These are phyloP conservation scores for Leptothorax acervorum DNA, from an alignment of 2,888 invertebrate species.

Conservation along the genomic window DNA sequence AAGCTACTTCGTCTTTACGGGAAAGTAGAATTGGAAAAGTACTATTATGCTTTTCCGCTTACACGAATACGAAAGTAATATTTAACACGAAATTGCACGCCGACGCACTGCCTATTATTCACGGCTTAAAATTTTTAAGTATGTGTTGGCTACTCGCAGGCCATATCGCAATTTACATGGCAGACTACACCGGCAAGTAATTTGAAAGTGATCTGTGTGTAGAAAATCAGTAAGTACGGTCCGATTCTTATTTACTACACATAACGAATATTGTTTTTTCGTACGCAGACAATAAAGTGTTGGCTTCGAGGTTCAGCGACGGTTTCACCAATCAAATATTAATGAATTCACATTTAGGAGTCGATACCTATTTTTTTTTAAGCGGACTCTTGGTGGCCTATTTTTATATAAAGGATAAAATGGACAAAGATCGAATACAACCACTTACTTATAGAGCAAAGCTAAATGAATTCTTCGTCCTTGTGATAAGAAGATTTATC, in stretches of 20 bases:
- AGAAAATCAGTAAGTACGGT: not conserved
- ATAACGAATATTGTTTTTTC: not conserved
- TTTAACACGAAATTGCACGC: constrained; percentile 82
- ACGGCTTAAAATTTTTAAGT: constrained; percentile 87
- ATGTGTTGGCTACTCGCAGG: constrained; percentile 88
- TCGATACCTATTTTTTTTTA: constrained; percentile 86
- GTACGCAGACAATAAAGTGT: constrained; percentile 82
- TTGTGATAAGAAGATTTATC: constrained; percentile 83
- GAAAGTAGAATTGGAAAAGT: constrained; percentile 75
- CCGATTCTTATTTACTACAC: not conserved
- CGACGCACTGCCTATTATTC: constrained; percentile 85
- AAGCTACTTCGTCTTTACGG: constrained; percentile 57
- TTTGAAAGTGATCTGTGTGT: not conserved
- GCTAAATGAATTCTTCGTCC: constrained; percentile 70
- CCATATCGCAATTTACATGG: constrained; percentile 85
- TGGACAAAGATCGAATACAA: constrained; percentile 65
- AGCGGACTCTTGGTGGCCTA: constrained; percentile 82
- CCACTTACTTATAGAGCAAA: constrained; percentile 61
- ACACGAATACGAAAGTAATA: constrained; percentile 85
- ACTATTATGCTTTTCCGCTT: constrained; percentile 86
- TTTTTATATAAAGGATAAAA: constrained; percentile 73
- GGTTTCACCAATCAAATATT: constrained; percentile 83
- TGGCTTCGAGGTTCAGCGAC: constrained; percentile 81
- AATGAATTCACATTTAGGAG: constrained; percentile 84
- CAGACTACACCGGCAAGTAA: constrained; percentile 81